Base-by-base conservation (phyloP, 2,888 invertebrate genomes). In the Papilio protenor region DNA sequence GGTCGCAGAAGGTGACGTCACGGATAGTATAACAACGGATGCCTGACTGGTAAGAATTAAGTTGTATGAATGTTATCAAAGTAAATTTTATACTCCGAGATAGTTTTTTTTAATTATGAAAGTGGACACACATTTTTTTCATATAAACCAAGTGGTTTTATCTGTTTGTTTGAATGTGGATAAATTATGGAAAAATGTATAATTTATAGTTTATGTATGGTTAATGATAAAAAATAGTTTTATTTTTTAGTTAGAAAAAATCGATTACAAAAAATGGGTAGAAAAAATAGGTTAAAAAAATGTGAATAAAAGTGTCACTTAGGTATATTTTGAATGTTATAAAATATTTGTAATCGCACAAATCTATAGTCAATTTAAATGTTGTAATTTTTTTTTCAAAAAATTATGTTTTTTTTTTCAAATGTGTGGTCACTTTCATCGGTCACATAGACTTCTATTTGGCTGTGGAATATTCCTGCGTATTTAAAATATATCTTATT, bases 31-130 rank as follows among this genome's bases (percentile, higher is more conserved):
- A 79, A 81, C 86, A 6, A 86, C 87, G 80, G 91, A 93, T 80
- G 92, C 93, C 88, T 94, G 94, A 94, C 92, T 89, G 88, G 84
- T 89, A 85, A 87, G 88, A 57, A 87, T 89, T 33, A 84, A 82
- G 80, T 81, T 87, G 81, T 90, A 86, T 76, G 88, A 91, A 81
- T 83, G 87, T 81, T 87, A 88, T 81, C 85, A 86, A 82, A 82
- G 86, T 55, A 89, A 86, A 82, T 90, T 87, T 82, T 88, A 84
- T 83, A 90, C 84, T 76, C 84, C 86, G 73, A 89, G 88, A 82
- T 90, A 87, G 84, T 79, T 66, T 64, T 27, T 75, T 40, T 61
- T 18, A 40, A 61, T 49, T 55, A 23, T 27, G 77, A 70, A 76
- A 81, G 81, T 73, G 83, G 79, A 82, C 80, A 83, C 81, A 73